A percentile compares a stretch with the other conserved stretches of the same genome.
phyloP scores from a whole-genome alignment of 2,113 vertebrate genomes.

The Nibea albiflora region DNA sequence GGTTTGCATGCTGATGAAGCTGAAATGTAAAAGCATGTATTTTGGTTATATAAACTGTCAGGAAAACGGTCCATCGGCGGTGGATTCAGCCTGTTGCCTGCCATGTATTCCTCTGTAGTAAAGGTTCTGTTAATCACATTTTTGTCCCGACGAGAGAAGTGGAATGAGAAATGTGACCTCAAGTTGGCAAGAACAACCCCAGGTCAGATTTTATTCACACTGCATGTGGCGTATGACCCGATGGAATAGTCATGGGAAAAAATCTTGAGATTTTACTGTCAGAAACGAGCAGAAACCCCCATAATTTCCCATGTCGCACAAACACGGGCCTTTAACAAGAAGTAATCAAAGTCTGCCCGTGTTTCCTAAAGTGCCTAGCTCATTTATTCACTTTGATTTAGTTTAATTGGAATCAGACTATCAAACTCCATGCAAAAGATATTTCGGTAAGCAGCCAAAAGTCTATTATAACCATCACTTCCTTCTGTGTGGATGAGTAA shows the following conservation, averaged over 20 bases:
- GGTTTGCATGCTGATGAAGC: slow-evolving; percentile 4
- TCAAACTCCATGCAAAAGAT: slow-evolving; percentile 21
- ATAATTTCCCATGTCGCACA: not conserved
- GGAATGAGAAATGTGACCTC: not conserved
- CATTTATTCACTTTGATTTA: slow-evolving; percentile 34
- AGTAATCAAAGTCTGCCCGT: slow-evolving; percentile 14
- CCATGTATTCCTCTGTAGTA: not conserved
- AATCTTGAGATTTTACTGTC: slow-evolving; percentile 1
- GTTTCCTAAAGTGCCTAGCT: slow-evolving; percentile 10
- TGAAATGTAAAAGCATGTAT: not conserved
- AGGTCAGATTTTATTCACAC: not conserved
- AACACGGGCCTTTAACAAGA: slow-evolving; percentile 15
- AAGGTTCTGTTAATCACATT: not conserved
- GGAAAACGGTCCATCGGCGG: not conserved
- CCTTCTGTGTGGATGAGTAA: slow-evolving; percentile 32
- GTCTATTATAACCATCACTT: slow-evolving; percentile 23
- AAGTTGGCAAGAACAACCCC: not conserved
- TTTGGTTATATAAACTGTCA: not conserved
- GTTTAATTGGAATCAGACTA: slow-evolving; percentile 47
- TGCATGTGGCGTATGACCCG: not conserved
- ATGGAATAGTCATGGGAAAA: slow-evolving; percentile 1
- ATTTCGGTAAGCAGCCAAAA: slow-evolving; percentile 37
- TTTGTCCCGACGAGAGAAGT: not conserved
- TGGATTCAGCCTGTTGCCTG: not conserved
- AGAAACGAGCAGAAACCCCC: not conserved